Percentiles rank a stretch among this genome's conserved stretches.
phyloP scores from a whole-genome alignment of 2,113 vertebrate species.

The Cololabis saira region DNA sequence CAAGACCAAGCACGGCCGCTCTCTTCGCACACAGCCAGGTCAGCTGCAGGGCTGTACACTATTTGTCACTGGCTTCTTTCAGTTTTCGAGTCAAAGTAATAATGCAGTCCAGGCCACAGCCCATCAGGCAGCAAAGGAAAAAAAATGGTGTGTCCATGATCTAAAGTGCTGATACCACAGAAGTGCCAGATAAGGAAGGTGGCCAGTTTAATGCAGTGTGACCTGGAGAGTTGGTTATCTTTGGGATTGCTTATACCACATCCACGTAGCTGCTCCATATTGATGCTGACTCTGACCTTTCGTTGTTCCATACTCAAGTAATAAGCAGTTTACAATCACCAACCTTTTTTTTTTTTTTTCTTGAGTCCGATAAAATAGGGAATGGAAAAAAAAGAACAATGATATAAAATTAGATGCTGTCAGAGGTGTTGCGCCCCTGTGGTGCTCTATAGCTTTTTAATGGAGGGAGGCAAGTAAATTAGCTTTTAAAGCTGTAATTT shows the following conservation, averaged over 20 bases:
- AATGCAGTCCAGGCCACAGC: slow-evolving; percentile 23
- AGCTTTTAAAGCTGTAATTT: slow-evolving; percentile 19
- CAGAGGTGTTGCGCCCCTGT: slow-evolving; percentile 23
- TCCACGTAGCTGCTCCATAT: slow-evolving; percentile 48
- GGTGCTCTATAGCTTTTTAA: slow-evolving; percentile 30
- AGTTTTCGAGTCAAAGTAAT: slow-evolving; percentile 37
- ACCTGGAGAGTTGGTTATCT: slow-evolving; percentile 61
- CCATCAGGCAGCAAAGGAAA: slow-evolving; percentile 33
- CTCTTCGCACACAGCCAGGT: neutral
- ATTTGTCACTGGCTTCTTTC: slow-evolving; percentile 24
- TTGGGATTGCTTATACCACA: slow-evolving; percentile 73
- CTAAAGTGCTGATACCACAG: slow-evolving; percentile 68
- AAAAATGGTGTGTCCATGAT: slow-evolving; percentile 47
- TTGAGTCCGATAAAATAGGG: slow-evolving; percentile 20
- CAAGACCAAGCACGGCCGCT: neutral
- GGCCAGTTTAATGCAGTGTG: slow-evolving; percentile 64
- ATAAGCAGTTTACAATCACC: slow-evolving; percentile 42
- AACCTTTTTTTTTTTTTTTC: slow-evolving; percentile 25
- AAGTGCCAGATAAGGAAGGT: slow-evolving; percentile 48
- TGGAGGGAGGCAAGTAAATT: slow-evolving; percentile 24
- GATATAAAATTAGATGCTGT: slow-evolving; percentile 34
- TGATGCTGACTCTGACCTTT: slow-evolving; percentile 67
- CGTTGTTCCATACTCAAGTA: slow-evolving; percentile 45
- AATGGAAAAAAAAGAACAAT: slow-evolving; percentile 12
- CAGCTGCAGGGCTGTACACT: neutral